Base-by-base conservation (phyloP, 1,140 invertebrate species). In the Bathynomus jamesi region DNA sequence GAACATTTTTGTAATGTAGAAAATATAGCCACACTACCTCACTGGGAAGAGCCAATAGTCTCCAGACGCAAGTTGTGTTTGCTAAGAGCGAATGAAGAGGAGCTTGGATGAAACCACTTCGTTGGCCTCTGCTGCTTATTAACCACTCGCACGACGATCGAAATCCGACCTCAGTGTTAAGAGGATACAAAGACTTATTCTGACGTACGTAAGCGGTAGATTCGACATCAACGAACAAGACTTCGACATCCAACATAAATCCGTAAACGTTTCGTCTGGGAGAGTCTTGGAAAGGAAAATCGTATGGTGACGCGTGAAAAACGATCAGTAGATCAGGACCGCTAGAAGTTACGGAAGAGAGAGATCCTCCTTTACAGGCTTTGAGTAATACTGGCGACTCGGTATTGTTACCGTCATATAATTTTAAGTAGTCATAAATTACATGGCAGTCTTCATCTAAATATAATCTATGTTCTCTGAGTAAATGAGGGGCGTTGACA, bases 321-420 rank as follows among this genome's bases (percentile, higher is more conserved):
- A 94, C 90, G 28, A 95, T 91, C 61, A 94, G 84, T 68, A 94
- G 84, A 81, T 94, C 91, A 31, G 91, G 89, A 0, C 91, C 91
- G 80, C 91, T 93, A 69, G 91, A 93, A 68, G 91, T 85, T 69
- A 93, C 90, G 80, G 91, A 89, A 0, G 91, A 91, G 31, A 94
- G 88, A 0, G 87, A 87, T 40, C 91, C 93, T 60, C 89, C 89
- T 4, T 93, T 93, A 80, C 93, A 96, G 81, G 95, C 93, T 82
- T 92, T 92, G 74, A 94, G 83, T 74, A 95, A 89, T 70, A 94
- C 88, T 7, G 92, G 91, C 81, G 94, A 91, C 76, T 91, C 85
- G 4, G 91, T 93, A 69, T 90, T 94, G 78, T 93, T 93, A 61
- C 93, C 91, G 80, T 95, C 93, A 82, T 94, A 95, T 31, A 95